Conservation (phyloP, 2,888 invertebrate species). For the Arrhopalites spinosus region DNA sequence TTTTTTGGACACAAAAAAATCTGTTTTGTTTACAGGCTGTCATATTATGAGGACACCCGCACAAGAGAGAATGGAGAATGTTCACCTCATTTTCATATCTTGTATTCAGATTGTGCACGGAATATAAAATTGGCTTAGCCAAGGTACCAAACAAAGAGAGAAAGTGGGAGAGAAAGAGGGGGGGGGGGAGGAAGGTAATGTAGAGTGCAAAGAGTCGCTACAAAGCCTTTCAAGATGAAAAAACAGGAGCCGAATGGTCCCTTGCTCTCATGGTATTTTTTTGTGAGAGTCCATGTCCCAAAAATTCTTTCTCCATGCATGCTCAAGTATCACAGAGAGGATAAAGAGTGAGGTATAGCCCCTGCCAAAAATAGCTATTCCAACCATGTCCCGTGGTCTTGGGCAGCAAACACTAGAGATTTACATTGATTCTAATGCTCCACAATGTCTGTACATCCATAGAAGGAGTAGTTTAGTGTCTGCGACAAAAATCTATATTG, state of each 20-base stretch:
- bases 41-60: too few relatives aligned
- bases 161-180: neutral
- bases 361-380: too few relatives aligned
- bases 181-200: neutral
- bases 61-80: too few relatives aligned
- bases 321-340: neutral
- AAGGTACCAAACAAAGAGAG: neutral
- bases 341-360: neutral
- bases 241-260: neutral
- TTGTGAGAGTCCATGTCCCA: neutral
- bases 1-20: too few relatives aligned
- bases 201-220: neutral
- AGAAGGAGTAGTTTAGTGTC: neutral
- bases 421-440: neutral
- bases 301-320: too few relatives aligned
- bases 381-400: neutral
- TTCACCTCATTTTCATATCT: neutral
- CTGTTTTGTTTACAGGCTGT: too few relatives aligned
- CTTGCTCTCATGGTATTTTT: neutral
- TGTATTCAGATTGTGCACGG: neutral
- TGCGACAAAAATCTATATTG: neutral
- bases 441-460: too few relatives aligned
- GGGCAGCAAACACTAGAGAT: constrained; percentile 3
- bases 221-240: neutral
- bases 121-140: neutral